Conservation (phyloP, 2,113 vertebrate species). For the Micronycteris hirsuta region DNA sequence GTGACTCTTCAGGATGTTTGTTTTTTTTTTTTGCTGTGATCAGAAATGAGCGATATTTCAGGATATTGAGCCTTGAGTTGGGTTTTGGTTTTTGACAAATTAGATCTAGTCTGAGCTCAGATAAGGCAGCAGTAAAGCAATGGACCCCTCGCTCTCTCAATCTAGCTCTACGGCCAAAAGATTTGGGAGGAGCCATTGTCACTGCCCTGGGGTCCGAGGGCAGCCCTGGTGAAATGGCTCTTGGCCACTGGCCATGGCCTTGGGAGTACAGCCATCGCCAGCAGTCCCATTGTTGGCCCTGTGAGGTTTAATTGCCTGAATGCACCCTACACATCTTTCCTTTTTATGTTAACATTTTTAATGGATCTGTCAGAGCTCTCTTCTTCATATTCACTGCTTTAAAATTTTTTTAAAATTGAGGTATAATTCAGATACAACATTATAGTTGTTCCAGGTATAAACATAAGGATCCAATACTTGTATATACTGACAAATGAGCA, state of each 20-base stretch:
- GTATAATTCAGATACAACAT: not conserved
- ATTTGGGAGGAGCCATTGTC: not conserved
- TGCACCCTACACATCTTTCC: not conserved
- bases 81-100: not conserved
- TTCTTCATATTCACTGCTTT: not conserved
- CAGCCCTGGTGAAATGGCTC: not conserved
- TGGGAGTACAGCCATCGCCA: not conserved
- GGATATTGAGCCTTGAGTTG: not conserved
- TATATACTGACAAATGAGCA: no score
- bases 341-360: not conserved
- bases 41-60: not conserved
- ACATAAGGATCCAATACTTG: no score
- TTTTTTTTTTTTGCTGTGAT: not conserved
- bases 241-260: not conserved
- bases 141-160: not conserved
- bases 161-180: not conserved
- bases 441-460: no score
- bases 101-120: not conserved
- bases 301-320: not conserved
- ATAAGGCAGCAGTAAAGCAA: not conserved
- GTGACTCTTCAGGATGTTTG: not conserved
- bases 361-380: not conserved
- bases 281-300: not conserved
- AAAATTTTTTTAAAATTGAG: not conserved
- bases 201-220: not conserved